Conservation (phyloP, 2,797 vertebrate species). For the Diplodus puntazzo region DNA sequence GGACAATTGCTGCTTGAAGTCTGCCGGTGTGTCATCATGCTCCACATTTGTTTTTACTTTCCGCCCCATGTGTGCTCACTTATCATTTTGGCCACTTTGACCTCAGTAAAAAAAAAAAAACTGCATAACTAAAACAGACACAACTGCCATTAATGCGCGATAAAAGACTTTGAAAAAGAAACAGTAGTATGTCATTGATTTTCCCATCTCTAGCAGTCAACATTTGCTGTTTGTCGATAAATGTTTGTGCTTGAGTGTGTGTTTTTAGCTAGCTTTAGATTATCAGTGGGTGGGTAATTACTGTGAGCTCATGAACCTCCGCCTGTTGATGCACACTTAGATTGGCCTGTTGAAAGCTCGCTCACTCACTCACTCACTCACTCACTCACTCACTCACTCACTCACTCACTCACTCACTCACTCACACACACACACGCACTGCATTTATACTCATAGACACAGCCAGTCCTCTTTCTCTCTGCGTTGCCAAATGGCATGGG, state of each 20-base stretch:
- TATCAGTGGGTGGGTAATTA: slow-evolving; percentile 37
- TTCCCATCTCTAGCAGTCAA: not conserved
- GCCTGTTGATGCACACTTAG: slow-evolving; percentile 22
- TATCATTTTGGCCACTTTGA: not conserved
- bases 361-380: not conserved
- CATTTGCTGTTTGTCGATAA: slow-evolving; percentile 8
- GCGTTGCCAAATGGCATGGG: slow-evolving; percentile 24
- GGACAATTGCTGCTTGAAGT: not conserved
- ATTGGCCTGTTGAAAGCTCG: slow-evolving; percentile 21
- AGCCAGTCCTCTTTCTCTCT: slow-evolving; percentile 31
- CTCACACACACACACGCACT: not conserved
- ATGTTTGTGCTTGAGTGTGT: not conserved
- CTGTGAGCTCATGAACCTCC: slow-evolving; percentile 16
- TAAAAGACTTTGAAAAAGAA: not conserved
- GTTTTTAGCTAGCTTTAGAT: slow-evolving; percentile 21
- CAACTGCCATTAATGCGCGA: not conserved
- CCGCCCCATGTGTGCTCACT: not conserved
- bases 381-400: slow-evolving; percentile 3
- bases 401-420: too few species aligned
- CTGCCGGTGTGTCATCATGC: not conserved
- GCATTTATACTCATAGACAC: not conserved
- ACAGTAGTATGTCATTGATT: not conserved
- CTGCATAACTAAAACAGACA: not conserved
- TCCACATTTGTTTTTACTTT: slow-evolving; percentile 24
- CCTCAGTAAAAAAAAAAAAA: not conserved